Percentiles rank a stretch among this genome's conserved stretches.
Evolutionary conservation across 2,888 invertebrate genomes (phyloP).

Genomic region (Lapara coniferarum): DNA sequence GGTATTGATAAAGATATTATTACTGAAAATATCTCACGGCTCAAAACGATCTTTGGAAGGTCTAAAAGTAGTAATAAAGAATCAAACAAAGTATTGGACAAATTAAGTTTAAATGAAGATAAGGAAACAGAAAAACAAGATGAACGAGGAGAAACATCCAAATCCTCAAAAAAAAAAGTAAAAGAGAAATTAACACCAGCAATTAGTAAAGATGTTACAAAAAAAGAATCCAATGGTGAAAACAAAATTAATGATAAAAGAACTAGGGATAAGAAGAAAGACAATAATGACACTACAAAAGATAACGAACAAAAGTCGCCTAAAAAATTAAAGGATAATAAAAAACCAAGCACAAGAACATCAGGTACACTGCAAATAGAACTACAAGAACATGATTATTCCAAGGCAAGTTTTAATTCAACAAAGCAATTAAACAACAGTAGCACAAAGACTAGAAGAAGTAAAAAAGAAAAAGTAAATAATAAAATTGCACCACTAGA

Average conservation of each 20-base stretch:
- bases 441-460: conserved; percentile 37
- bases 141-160: background rate
- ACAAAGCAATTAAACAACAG: conserved; percentile 16
- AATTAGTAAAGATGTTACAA: background rate
- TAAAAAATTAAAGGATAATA: conserved; percentile 26
- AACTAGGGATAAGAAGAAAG: background rate
- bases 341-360: conserved; percentile 24
- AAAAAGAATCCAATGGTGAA: background rate
- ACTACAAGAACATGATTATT: background rate
- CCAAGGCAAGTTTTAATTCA: background rate
- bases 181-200: background rate
- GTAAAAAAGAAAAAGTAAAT: conserved; percentile 39
- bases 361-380: background rate
- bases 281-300: background rate
- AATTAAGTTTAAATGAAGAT: background rate
- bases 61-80: conserved; percentile 28
- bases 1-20: conserved; percentile 63
- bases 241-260: background rate
- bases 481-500: conserved; percentile 12
- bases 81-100: conserved; percentile 15
- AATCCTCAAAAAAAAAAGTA: background rate
- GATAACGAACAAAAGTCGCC: background rate
- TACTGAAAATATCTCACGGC: conserved; percentile 60
- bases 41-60: conserved; percentile 46
- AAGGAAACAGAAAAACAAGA: background rate